Conservation (phyloP, 2,797 vertebrate genomes). For the Sciurus carolinensis region DNA sequence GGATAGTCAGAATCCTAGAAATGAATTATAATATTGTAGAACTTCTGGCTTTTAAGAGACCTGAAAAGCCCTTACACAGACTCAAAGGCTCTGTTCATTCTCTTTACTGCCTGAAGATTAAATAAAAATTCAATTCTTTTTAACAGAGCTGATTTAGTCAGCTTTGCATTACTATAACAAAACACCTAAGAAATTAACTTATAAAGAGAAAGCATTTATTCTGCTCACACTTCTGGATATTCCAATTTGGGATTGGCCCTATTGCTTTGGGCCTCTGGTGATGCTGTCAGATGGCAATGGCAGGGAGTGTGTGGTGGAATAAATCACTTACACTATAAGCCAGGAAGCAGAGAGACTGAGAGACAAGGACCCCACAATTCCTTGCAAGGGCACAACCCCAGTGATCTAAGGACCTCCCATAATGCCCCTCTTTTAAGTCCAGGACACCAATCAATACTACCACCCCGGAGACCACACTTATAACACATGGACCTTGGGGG, state of each 20-base stretch:
- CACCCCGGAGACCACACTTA: neutral
- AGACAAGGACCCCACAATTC: neutral
- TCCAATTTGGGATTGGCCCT: neutral
- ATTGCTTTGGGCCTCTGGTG: neutral
- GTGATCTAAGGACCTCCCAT: neutral
- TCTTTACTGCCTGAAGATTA: neutral
- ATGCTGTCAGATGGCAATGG: neutral
- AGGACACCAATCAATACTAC: neutral
- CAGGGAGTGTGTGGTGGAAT: neutral
- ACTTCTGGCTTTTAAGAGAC: neutral
- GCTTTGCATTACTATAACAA: neutral
- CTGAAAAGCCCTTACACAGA: neutral
- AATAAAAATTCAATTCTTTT: conserved; percentile 34
- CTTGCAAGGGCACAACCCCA: neutral
- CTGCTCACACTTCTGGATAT: neutral
- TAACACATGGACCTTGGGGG: neutral
- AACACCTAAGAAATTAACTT: neutral
- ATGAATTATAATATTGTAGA: neutral
- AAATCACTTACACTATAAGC: neutral
- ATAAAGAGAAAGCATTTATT: neutral
- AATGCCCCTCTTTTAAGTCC: neutral
- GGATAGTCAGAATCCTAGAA: neutral
- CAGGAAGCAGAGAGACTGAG: neutral
- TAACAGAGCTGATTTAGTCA: neutral
- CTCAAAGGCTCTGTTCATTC: neutral